Percentiles rank a stretch among this genome's conserved stretches.
Evolutionary conservation across 2,797 vertebrate genomes (phyloP).

Genomic region (Anabacerthia variegaticeps): DNA sequence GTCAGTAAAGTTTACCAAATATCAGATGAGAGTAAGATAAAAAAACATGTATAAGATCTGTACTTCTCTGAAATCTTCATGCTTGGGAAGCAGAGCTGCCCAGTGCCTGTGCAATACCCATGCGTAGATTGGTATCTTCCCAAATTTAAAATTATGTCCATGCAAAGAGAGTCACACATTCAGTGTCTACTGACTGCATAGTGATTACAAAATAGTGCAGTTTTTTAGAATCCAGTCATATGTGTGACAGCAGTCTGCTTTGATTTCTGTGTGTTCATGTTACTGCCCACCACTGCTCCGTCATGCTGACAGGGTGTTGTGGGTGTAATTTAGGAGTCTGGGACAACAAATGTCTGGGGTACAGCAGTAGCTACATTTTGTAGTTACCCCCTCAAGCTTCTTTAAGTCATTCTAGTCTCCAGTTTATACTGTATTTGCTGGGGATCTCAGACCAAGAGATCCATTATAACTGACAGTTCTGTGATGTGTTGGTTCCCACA

Average conservation of each 20-base stretch:
- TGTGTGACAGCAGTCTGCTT: background rate
- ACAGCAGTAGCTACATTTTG: background rate
- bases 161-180: background rate
- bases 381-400: background rate
- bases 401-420: background rate
- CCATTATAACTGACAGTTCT: background rate
- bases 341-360: background rate
- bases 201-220: background rate
- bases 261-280: background rate
- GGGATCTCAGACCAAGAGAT: background rate
- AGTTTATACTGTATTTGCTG: background rate
- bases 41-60: background rate
- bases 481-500: background rate
- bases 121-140: background rate
- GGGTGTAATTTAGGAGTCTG: background rate
- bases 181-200: background rate
- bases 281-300: background rate
- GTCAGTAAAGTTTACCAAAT: background rate
- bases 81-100: fast-evolving
- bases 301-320: background rate
- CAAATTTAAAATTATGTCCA: background rate
- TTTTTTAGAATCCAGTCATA: background rate
- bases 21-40: background rate
- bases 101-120: background rate
- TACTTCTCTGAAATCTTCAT: background rate